A percentile compares a stretch with the other conserved stretches of the same genome.
phyloP scores from a whole-genome alignment of 2,888 invertebrate species.

The Lumbricus terrestris region DNA sequence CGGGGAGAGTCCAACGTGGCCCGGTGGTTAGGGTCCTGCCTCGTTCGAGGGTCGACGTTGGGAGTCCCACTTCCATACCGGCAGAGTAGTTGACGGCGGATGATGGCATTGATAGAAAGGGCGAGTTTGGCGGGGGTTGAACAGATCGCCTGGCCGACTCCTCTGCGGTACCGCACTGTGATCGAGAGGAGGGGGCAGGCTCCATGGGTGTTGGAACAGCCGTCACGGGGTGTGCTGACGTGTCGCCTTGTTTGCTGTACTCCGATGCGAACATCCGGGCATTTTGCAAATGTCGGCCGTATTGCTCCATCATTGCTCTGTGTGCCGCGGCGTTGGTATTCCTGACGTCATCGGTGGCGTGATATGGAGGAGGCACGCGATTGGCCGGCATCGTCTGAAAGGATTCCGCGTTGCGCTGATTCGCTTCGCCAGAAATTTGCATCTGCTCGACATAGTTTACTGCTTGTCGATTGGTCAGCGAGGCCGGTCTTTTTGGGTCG shows the following conservation, averaged over 20 bases:
- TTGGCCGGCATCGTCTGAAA: neutral
- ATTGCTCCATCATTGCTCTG: neutral
- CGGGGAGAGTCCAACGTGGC: neutral
- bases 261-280: neutral
- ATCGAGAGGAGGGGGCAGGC: neutral
- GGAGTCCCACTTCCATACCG: neutral
- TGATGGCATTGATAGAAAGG: neutral
- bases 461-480: constrained; percentile 8
- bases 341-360: neutral
- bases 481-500: neutral
- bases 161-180: neutral
- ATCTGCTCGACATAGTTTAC: neutral
- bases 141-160: neutral
- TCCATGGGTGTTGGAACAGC: neutral
- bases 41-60: neutral
- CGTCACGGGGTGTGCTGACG: neutral
- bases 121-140: neutral
- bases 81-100: neutral
- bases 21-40: neutral
- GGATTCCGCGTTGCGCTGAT: neutral
- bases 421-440: neutral
- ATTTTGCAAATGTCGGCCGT: neutral
- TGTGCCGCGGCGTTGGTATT: neutral
- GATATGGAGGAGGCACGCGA: neutral
- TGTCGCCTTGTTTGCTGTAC: neutral